Evolutionary conservation across 2,888 invertebrate species (phyloP).

Genomic region (Oegoconia quadripuncta): DNA sequence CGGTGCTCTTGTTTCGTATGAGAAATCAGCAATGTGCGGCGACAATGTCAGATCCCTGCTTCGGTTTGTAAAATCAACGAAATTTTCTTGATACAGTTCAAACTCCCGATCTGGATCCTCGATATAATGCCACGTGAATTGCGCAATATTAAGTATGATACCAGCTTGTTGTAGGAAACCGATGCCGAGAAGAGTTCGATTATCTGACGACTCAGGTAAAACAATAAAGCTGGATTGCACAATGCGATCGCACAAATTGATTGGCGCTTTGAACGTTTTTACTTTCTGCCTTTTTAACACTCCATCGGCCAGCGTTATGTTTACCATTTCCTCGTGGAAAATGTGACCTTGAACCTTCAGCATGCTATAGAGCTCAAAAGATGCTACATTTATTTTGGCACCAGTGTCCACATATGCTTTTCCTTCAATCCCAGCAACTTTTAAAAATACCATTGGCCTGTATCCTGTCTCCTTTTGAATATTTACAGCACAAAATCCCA

Average conservation of each 20-base stretch:
- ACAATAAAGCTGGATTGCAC: slow-evolving; percentile 22
- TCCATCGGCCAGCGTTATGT: slow-evolving; percentile 7
- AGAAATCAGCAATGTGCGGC: not conserved
- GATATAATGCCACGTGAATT: slow-evolving; percentile 18
- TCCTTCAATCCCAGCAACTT: slow-evolving; percentile 8
- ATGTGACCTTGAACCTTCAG: slow-evolving; percentile 8
- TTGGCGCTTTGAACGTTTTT: not conserved
- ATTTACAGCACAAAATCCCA: slow-evolving; percentile 14
- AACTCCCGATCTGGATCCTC: slow-evolving; percentile 5
- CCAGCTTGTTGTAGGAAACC: slow-evolving; percentile 21
- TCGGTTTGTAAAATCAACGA: not conserved
- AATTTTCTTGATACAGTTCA: slow-evolving; percentile 15
- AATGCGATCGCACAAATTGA: not conserved
- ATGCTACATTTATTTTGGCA: slow-evolving; percentile 17
- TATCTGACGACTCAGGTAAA: slow-evolving; percentile 20
- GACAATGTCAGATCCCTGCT: not conserved
- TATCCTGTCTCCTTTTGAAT: slow-evolving; percentile 3
- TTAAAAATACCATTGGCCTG: slow-evolving; percentile 13
- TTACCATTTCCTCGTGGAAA: not conserved
- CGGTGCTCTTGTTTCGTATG: not conserved
- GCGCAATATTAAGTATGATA: slow-evolving; percentile 20
- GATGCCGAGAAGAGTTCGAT: slow-evolving; percentile 21
- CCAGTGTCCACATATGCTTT: slow-evolving; percentile 15
- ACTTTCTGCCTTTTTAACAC: not conserved
- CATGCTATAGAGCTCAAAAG: slow-evolving; percentile 9